Conservation (phyloP, 2,113 vertebrate genomes). For the Tenrec ecaudatus region DNA sequence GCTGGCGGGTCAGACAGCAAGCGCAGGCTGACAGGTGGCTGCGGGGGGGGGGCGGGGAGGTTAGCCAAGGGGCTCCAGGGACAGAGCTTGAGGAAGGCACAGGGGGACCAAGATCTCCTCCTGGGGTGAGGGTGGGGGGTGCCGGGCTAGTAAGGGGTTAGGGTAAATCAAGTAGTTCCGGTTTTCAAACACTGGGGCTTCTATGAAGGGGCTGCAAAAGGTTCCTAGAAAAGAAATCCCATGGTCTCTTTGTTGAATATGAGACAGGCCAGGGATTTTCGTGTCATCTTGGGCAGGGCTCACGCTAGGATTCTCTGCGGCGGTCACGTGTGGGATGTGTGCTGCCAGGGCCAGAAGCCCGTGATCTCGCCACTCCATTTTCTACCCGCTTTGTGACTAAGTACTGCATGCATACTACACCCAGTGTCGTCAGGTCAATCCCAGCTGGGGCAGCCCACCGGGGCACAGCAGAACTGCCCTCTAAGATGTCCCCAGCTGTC, state of each 20-base stretch:
- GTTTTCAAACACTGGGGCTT: background rate
- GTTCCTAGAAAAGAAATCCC: too few relatives aligned
- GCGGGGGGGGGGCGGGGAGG: background rate
- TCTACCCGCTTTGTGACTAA: too few relatives aligned
- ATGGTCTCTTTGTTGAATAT: too few relatives aligned
- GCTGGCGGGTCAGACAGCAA: background rate
- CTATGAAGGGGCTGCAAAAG: background rate
- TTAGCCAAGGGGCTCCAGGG: slow-evolving; percentile 2
- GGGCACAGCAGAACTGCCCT: background rate
- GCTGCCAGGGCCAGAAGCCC: too few relatives aligned
- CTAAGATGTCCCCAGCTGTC: background rate
- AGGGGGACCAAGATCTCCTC: background rate
- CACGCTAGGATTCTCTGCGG: too few relatives aligned
- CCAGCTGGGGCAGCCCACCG: too few relatives aligned
- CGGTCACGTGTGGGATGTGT: too few relatives aligned
- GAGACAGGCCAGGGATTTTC: too few relatives aligned
- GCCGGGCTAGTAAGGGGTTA: background rate
- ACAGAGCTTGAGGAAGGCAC: background rate
- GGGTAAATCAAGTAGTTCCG: background rate
- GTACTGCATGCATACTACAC: too few relatives aligned
- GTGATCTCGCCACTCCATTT: too few relatives aligned
- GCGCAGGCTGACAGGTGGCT: slow-evolving; percentile 29
- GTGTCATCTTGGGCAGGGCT: too few relatives aligned
- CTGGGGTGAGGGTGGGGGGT: background rate
- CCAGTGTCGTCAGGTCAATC: too few relatives aligned